Conservation (phyloP, 2,113 vertebrate genomes). For the Semnornis frantzii region DNA sequence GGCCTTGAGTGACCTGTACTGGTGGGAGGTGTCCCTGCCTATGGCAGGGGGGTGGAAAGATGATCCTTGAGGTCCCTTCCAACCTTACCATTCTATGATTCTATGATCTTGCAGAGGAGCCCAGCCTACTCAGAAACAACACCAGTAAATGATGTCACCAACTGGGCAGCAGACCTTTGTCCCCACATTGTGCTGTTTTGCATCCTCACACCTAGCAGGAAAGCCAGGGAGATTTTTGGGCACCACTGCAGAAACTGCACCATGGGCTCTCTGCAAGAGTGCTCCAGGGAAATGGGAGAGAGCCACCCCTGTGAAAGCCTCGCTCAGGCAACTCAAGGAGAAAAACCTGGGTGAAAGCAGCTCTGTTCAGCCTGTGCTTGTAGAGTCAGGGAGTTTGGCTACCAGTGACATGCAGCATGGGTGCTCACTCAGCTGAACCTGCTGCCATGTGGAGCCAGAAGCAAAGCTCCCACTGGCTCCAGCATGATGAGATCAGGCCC, state of each 20-base stretch:
- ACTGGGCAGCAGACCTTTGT: background rate
- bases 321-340: fast-evolving
- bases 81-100: too few relatives aligned
- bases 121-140: background rate
- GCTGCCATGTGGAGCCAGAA: fast-evolving
- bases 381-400: fast-evolving
- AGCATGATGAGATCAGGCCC: background rate
- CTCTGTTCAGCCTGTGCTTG: fast-evolving
- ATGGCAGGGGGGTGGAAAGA: too few relatives aligned
- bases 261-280: fast-evolving
- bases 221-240: background rate
- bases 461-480: background rate
- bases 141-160: fast-evolving
- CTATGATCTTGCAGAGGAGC: background rate
- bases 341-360: background rate
- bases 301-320: fast-evolving
- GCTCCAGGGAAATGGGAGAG: background rate
- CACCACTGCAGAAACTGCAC: background rate
- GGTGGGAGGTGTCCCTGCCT: too few relatives aligned
- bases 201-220: background rate
- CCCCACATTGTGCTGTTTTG: background rate
- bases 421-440: background rate
- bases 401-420: fast-evolving
- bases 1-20: too few relatives aligned
- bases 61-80: too few relatives aligned